Percentiles rank a stretch among this genome's conserved stretches.
phyloP scores from a whole-genome alignment of 2,888 invertebrate genomes.

The Zaprionus lineosus region DNA sequence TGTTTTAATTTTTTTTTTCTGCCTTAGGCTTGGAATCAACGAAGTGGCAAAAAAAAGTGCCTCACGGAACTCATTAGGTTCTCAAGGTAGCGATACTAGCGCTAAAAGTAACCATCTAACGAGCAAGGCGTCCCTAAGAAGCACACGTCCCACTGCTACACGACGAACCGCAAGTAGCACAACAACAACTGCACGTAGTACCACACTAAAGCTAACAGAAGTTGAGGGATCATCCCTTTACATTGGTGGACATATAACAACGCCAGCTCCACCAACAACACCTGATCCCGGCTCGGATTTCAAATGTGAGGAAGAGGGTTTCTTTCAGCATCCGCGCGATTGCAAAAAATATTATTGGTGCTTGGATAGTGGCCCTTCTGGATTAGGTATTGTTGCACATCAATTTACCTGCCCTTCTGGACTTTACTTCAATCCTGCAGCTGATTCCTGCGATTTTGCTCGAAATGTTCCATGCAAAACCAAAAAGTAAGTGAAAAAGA shows the following conservation, averaged over 20 bases:
- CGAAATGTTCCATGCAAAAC: slow-evolving; percentile 93
- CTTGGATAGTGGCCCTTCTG: slow-evolving; percentile 93
- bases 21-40: slow-evolving; percentile 79
- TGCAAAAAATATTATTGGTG: slow-evolving; percentile 98
- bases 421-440: slow-evolving; percentile 94
- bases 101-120: slow-evolving; percentile 65
- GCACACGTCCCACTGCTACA: slow-evolving; percentile 46
- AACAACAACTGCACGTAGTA: slow-evolving; percentile 77
- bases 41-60: slow-evolving; percentile 79
- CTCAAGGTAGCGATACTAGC: slow-evolving; percentile 70
- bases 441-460: slow-evolving; percentile 95
- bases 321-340: slow-evolving; percentile 94
- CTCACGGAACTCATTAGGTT: slow-evolving; percentile 77
- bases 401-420: slow-evolving; percentile 97
- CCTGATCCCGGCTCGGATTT: slow-evolving; percentile 95
- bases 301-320: slow-evolving; percentile 96
- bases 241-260: slow-evolving; percentile 83
- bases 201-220: slow-evolving; percentile 70
- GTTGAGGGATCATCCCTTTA: slow-evolving; percentile 76
- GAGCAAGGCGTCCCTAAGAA: slow-evolving; percentile 59
- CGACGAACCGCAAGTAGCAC: slow-evolving; percentile 45
- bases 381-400: slow-evolving; percentile 94
- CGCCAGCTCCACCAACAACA: slow-evolving; percentile 89
- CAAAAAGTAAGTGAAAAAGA: slow-evolving; percentile 68
- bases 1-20: not conserved